Base-by-base conservation (phyloP, 2,797 vertebrate genomes). In the Chaetodon trifasciatus region DNA sequence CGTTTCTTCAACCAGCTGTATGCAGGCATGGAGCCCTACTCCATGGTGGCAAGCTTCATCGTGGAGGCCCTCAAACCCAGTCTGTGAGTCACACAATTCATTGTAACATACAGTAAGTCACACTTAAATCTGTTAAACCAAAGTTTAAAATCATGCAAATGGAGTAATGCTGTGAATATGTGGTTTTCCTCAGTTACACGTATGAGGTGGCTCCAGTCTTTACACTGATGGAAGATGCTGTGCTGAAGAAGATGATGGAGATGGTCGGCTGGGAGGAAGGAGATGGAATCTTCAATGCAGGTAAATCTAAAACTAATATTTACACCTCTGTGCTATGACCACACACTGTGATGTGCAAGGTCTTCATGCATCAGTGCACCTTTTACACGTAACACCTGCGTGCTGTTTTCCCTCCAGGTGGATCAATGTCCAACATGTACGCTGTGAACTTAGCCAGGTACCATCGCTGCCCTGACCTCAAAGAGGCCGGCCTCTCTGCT, bases 391-490 rank as follows among this genome's bases (percentile, higher is more conserved):
- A 17, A 12, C 19, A 6, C 9, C 47, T 37, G n/a, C 0, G 17
- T 0, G 0, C 8, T 75, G 9, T 42, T 28, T 58, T 84, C 70
- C 89, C 83, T 91, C 21, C 92, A 97, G 97, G 97, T 88, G 97
- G 97, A 32, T 97, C 97, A 8, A 91, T 97, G 89, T 97, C 97
- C 76, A 97, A 97, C 83, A 97, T 97, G 96, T 97, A 97, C 23
- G 96, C 96, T 23, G 92, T 97, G 87, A 97, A 97, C 75, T 84
- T 97, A 49, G 96, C 96, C 79, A 95, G 97, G 84, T 97, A 96
- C 84, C 94, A 79, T 47, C 92, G 90, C 80, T 96, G 87, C 58
- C 97, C 96, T 12, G 94, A 95, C n/a, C 91, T 97, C 83, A 97
- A 97, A 81, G 96, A 97, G 86, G 90, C 91, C 44, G 96, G 97